Evolutionary conservation across 1,140 invertebrate genomes (phyloP).

Genomic region (Apis florea): DNA sequence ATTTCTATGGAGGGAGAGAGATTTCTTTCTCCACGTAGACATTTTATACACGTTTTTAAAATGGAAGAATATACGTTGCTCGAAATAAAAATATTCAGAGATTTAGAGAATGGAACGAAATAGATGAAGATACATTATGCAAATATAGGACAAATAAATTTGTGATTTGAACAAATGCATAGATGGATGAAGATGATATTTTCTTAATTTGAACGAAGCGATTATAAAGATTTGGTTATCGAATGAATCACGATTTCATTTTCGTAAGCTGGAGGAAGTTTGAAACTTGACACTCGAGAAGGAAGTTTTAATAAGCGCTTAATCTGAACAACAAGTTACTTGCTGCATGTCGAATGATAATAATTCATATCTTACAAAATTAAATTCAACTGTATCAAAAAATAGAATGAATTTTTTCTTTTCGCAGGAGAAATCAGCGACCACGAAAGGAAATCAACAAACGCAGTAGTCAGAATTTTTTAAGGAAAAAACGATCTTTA

Average conservation of each 20-base stretch:
- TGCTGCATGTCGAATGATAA: too few species aligned
- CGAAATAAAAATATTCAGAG: too few species aligned
- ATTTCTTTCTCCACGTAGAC: too few species aligned
- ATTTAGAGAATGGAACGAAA: too few species aligned
- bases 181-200: background rate
- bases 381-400: too few species aligned
- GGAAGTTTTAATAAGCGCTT: background rate
- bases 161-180: too few species aligned
- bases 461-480: background rate
- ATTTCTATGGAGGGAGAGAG: too few species aligned
- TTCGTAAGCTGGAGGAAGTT: background rate
- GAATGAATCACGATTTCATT: background rate
- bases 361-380: too few species aligned
- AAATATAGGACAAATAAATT: too few species aligned
- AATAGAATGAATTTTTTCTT: background rate
- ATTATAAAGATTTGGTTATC: background rate
- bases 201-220: background rate
- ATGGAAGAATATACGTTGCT: too few species aligned
- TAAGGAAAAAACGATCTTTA: conserved; percentile 14
- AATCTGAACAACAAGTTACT: background rate
- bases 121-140: too few species aligned
- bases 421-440: conserved; percentile 24
- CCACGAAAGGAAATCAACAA: conserved; percentile 3
- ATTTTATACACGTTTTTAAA: too few species aligned
- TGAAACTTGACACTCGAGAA: background rate